Evolutionary conservation across 1,140 invertebrate genomes (phyloP).

Genomic region (Calephelis virginiensis): DNA sequence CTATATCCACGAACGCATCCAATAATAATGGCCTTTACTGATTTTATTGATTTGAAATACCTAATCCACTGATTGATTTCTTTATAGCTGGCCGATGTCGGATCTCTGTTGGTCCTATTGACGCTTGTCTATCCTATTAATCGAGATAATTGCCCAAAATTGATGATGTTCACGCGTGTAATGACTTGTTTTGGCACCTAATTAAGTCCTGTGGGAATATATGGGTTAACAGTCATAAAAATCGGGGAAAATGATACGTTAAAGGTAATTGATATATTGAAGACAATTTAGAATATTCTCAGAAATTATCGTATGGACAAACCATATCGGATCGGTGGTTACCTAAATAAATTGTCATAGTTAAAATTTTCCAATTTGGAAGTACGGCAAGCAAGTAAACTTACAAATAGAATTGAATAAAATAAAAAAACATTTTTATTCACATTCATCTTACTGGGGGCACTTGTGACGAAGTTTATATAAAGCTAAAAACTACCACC

Average conservation of each 20-base stretch:
- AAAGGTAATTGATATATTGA: neutral
- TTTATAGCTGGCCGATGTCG: slow-evolving; percentile 66
- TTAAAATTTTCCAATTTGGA: too few species aligned
- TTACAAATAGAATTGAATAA: too few species aligned
- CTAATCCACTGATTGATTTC: slow-evolving; percentile 76
- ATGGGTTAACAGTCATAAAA: slow-evolving; percentile 5
- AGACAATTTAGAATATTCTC: neutral
- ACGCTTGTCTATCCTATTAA: slow-evolving; percentile 66
- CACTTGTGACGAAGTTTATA: too few species aligned
- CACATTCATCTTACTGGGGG: too few species aligned
- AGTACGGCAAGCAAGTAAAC: too few species aligned
- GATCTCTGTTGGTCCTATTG: slow-evolving; percentile 60
- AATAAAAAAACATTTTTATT: too few species aligned
- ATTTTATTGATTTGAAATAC: slow-evolving; percentile 78
- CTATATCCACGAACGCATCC: slow-evolving; percentile 43
- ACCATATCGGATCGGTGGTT: too few species aligned
- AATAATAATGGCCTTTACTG: slow-evolving; percentile 65
- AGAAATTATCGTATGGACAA: too few species aligned
- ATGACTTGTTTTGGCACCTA: slow-evolving; percentile 67
- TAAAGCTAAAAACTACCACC: too few species aligned
- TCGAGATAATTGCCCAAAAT: slow-evolving; percentile 66
- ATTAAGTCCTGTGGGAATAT: slow-evolving; percentile 63
- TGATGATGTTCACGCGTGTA: slow-evolving; percentile 62
- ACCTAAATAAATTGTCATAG: too few species aligned
- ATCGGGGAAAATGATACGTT: neutral